Conservation (phyloP, 2,888 invertebrate genomes). For the Torymus aiolomorphi region DNA sequence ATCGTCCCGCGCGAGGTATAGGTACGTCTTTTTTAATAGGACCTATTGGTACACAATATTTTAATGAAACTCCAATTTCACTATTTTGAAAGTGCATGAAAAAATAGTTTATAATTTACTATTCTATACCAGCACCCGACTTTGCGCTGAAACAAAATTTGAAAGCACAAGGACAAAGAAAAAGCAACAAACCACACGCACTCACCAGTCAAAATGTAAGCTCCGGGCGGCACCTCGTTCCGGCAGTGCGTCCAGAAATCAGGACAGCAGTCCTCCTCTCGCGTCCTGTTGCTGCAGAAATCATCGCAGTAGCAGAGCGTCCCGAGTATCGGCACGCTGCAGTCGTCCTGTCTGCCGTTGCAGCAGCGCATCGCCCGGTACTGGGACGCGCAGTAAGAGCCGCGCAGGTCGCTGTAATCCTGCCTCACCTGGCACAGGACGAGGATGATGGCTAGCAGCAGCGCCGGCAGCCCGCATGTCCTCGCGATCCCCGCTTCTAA, state of each 20-base stretch:
- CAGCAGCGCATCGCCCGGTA: conserved; percentile 81
- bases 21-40: too few relatives aligned
- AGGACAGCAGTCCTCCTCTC: conserved; percentile 88
- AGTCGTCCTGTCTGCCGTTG: conserved; percentile 84
- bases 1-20: too few relatives aligned
- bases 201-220: too few relatives aligned
- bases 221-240: conserved; percentile 71
- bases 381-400: conserved; percentile 79
- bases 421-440: conserved; percentile 11
- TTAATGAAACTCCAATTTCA: too few relatives aligned
- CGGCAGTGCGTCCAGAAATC: conserved; percentile 89
- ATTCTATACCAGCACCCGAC: too few relatives aligned
- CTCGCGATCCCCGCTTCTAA: neutral
- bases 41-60: too few relatives aligned
- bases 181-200: too few relatives aligned
- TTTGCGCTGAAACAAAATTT: too few relatives aligned
- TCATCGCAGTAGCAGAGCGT: conserved; percentile 96
- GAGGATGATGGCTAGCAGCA: neutral
- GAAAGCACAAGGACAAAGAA: too few relatives aligned
- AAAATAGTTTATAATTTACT: too few relatives aligned
- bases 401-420: conserved; percentile 72
- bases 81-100: too few relatives aligned
- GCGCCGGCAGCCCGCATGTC: conserved; percentile 2
- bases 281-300: conserved; percentile 86
- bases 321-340: conserved; percentile 86